Conservation (phyloP, 2,113 vertebrate genomes). For the Barbus barbus region DNA sequence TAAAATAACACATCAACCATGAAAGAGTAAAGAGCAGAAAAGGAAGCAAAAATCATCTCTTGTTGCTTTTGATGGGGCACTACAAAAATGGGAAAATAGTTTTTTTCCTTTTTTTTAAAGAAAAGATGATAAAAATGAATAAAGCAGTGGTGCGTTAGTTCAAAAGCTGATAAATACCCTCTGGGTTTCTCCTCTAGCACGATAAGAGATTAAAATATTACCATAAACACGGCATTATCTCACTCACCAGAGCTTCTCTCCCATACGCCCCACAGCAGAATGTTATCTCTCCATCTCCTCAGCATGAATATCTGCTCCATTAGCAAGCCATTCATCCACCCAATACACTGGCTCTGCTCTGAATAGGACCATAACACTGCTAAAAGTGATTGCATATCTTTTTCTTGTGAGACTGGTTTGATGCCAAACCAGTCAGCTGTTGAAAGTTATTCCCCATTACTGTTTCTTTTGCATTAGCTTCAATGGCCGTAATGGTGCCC, state of each 20-base stretch:
- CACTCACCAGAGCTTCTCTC: constrained; percentile 46
- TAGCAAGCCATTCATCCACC: constrained; percentile 58
- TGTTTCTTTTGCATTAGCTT: constrained; percentile 25
- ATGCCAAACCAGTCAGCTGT: too few relatives aligned
- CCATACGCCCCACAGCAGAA: constrained; percentile 48
- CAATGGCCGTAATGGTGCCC: not conserved
- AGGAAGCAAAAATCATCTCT: not conserved
- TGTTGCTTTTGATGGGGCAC: constrained; percentile 41
- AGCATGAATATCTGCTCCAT: constrained; percentile 58
- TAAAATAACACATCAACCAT: not conserved
- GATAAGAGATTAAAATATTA: constrained; percentile 60
- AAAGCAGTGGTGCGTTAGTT: constrained; percentile 56
- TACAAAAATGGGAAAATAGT: constrained; percentile 29
- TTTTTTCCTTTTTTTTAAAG: not conserved
- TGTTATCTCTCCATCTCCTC: constrained; percentile 57
- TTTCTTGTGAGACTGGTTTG: constrained; percentile 45
- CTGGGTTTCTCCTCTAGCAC: constrained; percentile 49
- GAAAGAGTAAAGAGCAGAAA: not conserved
- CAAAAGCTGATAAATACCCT: constrained; percentile 59
- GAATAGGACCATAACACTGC: constrained; percentile 50
- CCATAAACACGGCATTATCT: constrained; percentile 57
- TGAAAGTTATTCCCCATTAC: constrained; percentile 11
- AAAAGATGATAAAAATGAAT: constrained; percentile 52
- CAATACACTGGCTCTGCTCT: constrained; percentile 47
- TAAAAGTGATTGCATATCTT: constrained; percentile 57